A percentile compares a stretch with the other conserved stretches of the same genome.
Evolutionary conservation across 2,113 vertebrate species (phyloP).

Genomic region (Tragulus kanchil): DNA sequence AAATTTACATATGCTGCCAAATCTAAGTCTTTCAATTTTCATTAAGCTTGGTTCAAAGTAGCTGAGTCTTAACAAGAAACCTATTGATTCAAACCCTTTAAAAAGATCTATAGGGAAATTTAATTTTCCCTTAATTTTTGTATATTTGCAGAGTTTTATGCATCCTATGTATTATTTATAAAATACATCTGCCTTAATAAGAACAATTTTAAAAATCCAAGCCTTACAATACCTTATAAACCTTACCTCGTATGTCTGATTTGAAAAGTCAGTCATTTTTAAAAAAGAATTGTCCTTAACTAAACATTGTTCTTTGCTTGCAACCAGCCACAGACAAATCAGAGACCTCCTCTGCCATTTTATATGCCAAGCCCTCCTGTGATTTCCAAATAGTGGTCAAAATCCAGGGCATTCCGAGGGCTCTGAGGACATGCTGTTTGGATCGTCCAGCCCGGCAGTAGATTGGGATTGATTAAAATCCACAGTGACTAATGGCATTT

Average conservation of each 20-base stretch:
- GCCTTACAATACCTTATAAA: background rate
- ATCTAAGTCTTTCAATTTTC: conserved; percentile 14
- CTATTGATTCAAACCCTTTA: conserved; percentile 3
- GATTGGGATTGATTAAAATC: background rate
- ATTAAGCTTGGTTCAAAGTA: conserved; percentile 35
- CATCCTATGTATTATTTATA: conserved; percentile 17
- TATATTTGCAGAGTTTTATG: conserved; percentile 28
- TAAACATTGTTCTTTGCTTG: conserved; percentile 39
- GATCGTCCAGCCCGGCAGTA: background rate
- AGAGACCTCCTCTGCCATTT: background rate
- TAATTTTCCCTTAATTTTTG: background rate
- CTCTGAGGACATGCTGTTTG: background rate
- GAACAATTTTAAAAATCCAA: conserved; percentile 11
- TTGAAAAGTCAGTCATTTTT: conserved; percentile 22
- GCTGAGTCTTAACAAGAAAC: conserved; percentile 43
- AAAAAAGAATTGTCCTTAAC: background rate
- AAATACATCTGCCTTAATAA: conserved; percentile 52
- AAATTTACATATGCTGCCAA: conserved; percentile 16
- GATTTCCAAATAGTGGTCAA: background rate
- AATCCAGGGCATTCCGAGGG: background rate
- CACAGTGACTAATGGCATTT: background rate
- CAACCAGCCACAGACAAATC: background rate
- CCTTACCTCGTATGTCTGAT: background rate
- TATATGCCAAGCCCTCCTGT: background rate
- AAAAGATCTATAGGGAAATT: conserved; percentile 5